phyloP scores from a whole-genome alignment of 2,797 vertebrate genomes.

The Anisognathus igniventris region DNA sequence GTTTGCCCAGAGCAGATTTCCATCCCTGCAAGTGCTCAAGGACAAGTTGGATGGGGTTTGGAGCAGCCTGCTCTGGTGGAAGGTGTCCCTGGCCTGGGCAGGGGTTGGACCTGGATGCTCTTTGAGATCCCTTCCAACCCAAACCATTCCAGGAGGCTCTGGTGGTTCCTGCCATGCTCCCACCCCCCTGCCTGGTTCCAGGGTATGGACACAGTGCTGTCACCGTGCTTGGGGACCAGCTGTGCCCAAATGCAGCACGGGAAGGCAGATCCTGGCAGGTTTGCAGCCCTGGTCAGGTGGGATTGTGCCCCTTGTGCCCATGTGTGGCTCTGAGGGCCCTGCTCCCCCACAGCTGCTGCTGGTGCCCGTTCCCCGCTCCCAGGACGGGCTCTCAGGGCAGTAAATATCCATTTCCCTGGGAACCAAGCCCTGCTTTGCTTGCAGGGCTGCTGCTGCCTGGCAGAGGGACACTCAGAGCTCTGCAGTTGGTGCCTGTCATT shows the following conservation, averaged over 20 bases:
- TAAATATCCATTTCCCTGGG: not conserved
- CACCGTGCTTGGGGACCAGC: fast-evolving
- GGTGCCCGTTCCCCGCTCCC: not conserved
- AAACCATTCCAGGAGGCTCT: not conserved
- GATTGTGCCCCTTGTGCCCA: fast-evolving
- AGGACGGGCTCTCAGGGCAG: fast-evolving
- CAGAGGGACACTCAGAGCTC: not conserved
- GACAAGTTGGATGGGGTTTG: not conserved
- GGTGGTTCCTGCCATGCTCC: fast-evolving
- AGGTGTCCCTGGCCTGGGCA: not conserved
- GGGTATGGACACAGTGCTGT: fast-evolving
- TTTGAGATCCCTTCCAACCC: not conserved
- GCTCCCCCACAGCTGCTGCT: not conserved
- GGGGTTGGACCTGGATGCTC: not conserved
- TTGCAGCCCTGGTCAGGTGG: not conserved
- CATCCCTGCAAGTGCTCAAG: not conserved
- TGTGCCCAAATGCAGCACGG: fast-evolving
- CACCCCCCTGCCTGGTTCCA: not conserved
- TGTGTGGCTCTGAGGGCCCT: fast-evolving
- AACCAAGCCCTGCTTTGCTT: not conserved
- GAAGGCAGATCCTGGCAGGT: not conserved
- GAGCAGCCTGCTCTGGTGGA: not conserved
- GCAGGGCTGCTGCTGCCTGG: not conserved
- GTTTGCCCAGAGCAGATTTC: not conserved
- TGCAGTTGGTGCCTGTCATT: constrained; percentile 12